Conservation (phyloP, 2,797 vertebrate genomes). For the Catostomus latipinnis region DNA sequence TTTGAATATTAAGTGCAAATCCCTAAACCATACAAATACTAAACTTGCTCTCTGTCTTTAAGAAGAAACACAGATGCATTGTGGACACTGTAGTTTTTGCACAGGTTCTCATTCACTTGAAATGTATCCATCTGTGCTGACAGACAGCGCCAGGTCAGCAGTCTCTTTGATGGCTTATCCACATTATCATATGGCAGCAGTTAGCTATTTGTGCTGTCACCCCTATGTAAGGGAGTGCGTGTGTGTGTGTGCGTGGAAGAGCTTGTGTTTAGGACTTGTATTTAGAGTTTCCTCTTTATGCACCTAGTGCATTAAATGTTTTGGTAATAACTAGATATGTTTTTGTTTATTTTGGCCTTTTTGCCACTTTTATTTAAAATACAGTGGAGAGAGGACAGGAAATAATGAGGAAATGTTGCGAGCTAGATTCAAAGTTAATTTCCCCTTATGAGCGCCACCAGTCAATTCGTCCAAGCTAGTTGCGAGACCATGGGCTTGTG, state of each 20-base stretch:
- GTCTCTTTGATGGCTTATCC: slow-evolving; percentile 47
- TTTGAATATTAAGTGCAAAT: no score
- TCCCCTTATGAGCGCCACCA: neutral
- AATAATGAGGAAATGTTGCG: neutral
- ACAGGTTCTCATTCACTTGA: neutral
- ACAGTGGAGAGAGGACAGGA: neutral
- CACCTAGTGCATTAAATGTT: neutral
- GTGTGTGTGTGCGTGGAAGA: neutral
- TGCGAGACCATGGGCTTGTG: neutral
- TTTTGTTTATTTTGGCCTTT: neutral
- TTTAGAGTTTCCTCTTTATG: slow-evolving; percentile 24
- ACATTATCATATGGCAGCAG: slow-evolving; percentile 36
- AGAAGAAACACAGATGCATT: neutral
- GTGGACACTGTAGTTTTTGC: slow-evolving; percentile 25
- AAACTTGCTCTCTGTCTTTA: neutral
- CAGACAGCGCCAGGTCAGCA: slow-evolving; percentile 42
- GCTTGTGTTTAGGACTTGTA: neutral
- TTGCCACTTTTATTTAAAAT: neutral
- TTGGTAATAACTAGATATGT: no score
- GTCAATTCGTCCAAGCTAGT: slow-evolving; percentile 4
- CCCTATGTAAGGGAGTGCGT: neutral
- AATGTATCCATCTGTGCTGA: slow-evolving; percentile 27
- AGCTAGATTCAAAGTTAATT: neutral
- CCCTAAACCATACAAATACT: no score
- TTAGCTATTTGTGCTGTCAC: slow-evolving; percentile 11